Percentiles rank a stretch among this genome's conserved stretches.
phyloP scores from a whole-genome alignment of 2,888 invertebrate species.

The Deilephila elpenor region DNA sequence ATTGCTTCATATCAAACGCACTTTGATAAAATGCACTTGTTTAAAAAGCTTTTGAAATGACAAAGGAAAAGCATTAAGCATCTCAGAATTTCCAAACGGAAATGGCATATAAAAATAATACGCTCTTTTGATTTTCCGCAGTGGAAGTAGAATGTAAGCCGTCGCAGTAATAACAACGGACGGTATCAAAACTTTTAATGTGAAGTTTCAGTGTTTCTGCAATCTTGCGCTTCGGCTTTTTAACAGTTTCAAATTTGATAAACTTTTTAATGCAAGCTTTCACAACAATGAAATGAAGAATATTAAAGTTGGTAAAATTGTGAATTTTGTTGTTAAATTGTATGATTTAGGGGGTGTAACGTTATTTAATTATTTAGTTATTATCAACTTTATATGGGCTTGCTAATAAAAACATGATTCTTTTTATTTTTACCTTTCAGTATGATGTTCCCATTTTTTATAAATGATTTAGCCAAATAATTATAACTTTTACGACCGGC shows the following conservation, averaged over 20 bases:
- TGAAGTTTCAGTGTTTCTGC: constrained; percentile 9
- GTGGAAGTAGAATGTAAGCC: neutral
- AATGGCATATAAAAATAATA: neutral
- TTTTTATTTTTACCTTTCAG: too few species aligned
- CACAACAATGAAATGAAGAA: neutral
- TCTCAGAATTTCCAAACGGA: neutral
- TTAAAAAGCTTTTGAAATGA: constrained; percentile 15
- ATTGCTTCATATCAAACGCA: neutral
- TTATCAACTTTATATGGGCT: too few species aligned
- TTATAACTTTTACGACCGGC: too few species aligned
- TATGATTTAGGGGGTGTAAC: too few species aligned
- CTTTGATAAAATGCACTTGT: neutral
- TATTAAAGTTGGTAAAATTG: neutral
- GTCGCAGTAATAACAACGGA: constrained; percentile 13
- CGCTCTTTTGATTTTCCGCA: neutral
- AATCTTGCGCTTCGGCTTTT: constrained; percentile 11
- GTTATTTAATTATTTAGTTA: too few species aligned
- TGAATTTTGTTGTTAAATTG: neutral
- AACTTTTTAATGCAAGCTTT: constrained; percentile 6
- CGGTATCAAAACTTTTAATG: constrained; percentile 23
- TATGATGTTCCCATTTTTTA: too few species aligned
- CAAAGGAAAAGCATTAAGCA: neutral
- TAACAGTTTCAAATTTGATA: neutral
- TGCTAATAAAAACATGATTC: too few species aligned
- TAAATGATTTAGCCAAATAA: too few species aligned